These are phyloP conservation scores for Penaeus monodon DNA, from an alignment of 2,888 invertebrate genomes.

Conservation along the genomic window DNA sequence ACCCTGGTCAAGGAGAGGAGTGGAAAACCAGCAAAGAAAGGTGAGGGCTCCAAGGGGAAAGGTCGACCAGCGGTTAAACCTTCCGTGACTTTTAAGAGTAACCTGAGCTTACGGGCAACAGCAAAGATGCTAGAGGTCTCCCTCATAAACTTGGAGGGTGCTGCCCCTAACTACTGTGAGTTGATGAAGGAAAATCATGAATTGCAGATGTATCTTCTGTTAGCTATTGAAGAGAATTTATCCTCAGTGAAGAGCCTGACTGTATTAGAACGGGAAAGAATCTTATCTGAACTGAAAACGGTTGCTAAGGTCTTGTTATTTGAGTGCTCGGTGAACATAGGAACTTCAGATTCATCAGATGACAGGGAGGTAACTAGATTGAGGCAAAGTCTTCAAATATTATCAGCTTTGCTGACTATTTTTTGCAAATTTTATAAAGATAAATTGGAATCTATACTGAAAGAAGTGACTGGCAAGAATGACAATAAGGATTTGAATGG, in stretches of 20 bases:
- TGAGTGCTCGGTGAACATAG: slow-evolving; percentile 35
- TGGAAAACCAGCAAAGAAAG: slow-evolving; percentile 46
- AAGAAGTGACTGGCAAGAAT: slow-evolving; percentile 54
- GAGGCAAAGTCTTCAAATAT: slow-evolving; percentile 40
- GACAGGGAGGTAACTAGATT: slow-evolving; percentile 44
- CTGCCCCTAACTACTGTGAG: background rate
- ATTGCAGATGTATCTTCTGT: slow-evolving; percentile 52
- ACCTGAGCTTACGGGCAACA: slow-evolving; percentile 41
- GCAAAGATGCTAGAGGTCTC: slow-evolving; percentile 42
- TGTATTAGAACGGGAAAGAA: slow-evolving; percentile 41
- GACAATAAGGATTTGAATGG: slow-evolving; percentile 34
- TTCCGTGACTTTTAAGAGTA: slow-evolving; percentile 32
- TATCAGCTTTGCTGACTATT: slow-evolving; percentile 40
- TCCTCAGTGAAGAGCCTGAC: slow-evolving; percentile 33
- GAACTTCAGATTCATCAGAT: slow-evolving; percentile 31
- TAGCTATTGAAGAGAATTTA: slow-evolving; percentile 37
- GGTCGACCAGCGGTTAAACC: slow-evolving; percentile 3
- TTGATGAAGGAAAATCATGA: slow-evolving; percentile 40
- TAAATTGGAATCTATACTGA: slow-evolving; percentile 54
- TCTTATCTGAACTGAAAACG: slow-evolving; percentile 40
- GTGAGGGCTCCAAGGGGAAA: slow-evolving; percentile 40
- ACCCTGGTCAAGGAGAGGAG: slow-evolving; percentile 49
- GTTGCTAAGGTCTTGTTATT: slow-evolving; percentile 41
- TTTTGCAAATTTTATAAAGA: slow-evolving; percentile 49
- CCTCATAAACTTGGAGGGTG: background rate